Percentiles rank a stretch among this genome's conserved stretches.
Evolutionary conservation across 1,140 invertebrate species (phyloP).

Genomic region (Pantala flavescens): DNA sequence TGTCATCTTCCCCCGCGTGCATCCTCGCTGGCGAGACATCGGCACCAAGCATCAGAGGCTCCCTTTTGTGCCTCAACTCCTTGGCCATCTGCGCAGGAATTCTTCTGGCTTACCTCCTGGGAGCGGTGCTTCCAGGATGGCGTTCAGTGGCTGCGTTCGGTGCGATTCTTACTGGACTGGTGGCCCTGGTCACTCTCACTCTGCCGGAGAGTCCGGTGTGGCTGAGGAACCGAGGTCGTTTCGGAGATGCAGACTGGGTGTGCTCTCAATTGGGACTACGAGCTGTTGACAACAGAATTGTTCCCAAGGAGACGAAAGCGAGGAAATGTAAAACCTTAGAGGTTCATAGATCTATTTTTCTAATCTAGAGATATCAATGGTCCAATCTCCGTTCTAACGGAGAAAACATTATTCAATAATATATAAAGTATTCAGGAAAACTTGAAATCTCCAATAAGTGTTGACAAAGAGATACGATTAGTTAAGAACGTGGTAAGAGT

Average conservation of each 20-base stretch:
- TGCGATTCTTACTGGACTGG: background rate
- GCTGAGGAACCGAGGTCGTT: constrained; percentile 4
- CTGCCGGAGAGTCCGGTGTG: constrained; percentile 11
- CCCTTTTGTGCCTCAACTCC: background rate
- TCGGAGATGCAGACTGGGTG: constrained; percentile 14
- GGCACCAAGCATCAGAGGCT: background rate
- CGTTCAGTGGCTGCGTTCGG: background rate
- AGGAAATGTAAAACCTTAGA: too few species aligned
- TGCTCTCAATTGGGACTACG: background rate
- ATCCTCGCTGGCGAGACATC: background rate
- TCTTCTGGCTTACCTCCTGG: background rate
- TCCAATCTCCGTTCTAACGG: background rate
- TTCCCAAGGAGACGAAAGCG: too few species aligned
- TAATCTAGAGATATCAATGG: too few species aligned
- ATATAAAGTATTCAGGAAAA: too few species aligned
- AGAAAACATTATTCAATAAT: too few species aligned
- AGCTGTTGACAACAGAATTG: background rate
- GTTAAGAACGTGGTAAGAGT: too few species aligned
- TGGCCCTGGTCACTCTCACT: background rate
- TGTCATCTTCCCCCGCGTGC: background rate
- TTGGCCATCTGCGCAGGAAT: background rate
- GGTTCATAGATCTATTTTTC: too few species aligned
- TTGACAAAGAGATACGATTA: too few species aligned
- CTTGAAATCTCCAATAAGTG: too few species aligned
- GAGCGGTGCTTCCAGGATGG: background rate